Evolutionary conservation across 2,797 vertebrate genomes (phyloP).

Genomic region (Sebastes goodei): DNA sequence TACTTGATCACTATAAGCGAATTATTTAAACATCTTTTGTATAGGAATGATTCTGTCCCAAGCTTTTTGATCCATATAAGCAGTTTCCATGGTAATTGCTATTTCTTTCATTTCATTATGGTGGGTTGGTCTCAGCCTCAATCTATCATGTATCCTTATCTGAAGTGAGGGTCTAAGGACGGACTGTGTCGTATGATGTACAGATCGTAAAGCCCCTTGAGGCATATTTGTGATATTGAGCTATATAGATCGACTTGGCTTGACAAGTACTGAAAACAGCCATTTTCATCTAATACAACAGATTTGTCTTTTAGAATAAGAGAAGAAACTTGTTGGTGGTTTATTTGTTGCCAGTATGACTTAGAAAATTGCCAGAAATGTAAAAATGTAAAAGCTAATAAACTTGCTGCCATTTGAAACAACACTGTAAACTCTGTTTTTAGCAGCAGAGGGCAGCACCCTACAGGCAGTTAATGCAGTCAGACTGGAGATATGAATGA

Average conservation of each 20-base stretch:
- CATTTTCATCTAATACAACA: background rate
- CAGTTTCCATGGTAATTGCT: background rate
- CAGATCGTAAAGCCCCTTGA: background rate
- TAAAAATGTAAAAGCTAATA: background rate
- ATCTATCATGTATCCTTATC: background rate
- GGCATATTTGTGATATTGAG: background rate
- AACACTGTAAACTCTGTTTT: background rate
- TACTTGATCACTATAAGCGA: too few species aligned
- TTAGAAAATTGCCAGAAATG: background rate
- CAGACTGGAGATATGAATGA: slow-evolving; percentile 9
- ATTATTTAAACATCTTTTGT: too few species aligned
- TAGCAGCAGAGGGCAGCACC: slow-evolving; percentile 53
- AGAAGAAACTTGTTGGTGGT: background rate
- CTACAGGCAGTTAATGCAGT: background rate
- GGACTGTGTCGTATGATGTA: background rate
- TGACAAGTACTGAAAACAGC: too few species aligned
- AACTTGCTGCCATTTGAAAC: background rate
- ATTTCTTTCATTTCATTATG: background rate
- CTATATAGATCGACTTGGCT: too few species aligned
- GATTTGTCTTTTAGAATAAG: background rate
- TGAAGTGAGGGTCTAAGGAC: background rate
- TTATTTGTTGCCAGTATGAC: background rate
- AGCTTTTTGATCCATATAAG: too few species aligned
- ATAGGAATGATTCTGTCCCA: too few species aligned
- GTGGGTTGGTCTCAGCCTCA: background rate